These are phyloP conservation scores for Aix galericulata DNA, from an alignment of 2,113 vertebrate genomes.

Conservation along the genomic window DNA sequence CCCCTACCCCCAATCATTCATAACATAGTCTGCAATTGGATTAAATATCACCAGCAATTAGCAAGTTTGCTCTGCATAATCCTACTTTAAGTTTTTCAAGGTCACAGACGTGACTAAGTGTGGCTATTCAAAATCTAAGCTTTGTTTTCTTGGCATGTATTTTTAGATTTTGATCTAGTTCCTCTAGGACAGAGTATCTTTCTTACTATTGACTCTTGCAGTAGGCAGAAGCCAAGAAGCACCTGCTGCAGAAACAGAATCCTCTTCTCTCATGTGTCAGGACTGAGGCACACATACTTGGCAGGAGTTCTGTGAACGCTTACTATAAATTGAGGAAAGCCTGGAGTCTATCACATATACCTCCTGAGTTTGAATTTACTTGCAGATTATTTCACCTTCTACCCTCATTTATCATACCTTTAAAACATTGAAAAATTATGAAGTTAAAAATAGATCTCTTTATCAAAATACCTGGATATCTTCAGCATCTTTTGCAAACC, in stretches of 20 bases:
- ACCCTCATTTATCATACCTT: neutral
- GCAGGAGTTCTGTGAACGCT: neutral
- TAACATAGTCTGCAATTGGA: neutral
- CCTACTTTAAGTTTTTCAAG: neutral
- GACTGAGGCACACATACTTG: neutral
- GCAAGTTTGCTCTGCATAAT: neutral
- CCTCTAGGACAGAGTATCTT: neutral
- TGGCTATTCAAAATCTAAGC: neutral
- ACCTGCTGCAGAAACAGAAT: conserved; percentile 37
- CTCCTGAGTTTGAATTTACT: neutral
- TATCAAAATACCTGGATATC: neutral
- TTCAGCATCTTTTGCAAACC: neutral
- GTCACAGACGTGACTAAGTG: neutral
- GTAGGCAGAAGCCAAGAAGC: neutral
- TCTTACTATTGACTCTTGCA: neutral
- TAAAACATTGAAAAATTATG: neutral
- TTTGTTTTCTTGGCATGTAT: neutral
- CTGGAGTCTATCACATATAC: neutral
- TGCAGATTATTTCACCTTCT: neutral
- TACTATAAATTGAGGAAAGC: conserved; percentile 11
- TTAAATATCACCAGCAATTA: neutral
- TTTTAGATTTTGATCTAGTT: neutral
- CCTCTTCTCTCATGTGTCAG: neutral
- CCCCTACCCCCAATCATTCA: neutral
- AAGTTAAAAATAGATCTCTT: neutral